Evolutionary conservation across 2,113 vertebrate genomes (phyloP).

Genomic region (Lamprologus tigripictilis): DNA sequence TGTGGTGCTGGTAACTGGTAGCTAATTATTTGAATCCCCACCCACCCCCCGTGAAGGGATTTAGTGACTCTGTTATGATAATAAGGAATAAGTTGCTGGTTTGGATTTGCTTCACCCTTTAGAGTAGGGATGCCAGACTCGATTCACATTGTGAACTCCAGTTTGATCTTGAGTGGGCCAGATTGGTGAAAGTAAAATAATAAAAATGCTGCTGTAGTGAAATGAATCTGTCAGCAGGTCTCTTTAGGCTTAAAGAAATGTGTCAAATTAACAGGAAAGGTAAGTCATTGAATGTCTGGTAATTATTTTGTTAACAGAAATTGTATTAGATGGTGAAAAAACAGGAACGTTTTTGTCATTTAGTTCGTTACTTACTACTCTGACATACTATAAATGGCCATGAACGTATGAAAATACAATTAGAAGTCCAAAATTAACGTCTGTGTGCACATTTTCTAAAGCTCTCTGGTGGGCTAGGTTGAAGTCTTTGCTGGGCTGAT

Average conservation of each 20-base stretch:
- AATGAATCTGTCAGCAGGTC: neutral
- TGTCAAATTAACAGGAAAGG: neutral
- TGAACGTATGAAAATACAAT: neutral
- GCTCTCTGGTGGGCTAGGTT: neutral
- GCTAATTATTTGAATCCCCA: neutral
- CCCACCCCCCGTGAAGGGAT: neutral
- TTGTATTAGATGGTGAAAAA: neutral
- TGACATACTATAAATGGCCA: neutral
- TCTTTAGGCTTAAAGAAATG: neutral
- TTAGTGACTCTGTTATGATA: neutral
- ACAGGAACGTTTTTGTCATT: neutral
- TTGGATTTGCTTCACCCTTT: neutral
- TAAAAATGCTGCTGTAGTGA: neutral
- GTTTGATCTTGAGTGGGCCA: neutral
- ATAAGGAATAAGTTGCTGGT: neutral
- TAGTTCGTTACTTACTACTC: neutral
- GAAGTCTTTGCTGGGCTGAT: neutral
- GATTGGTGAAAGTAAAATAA: neutral
- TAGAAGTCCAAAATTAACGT: neutral
- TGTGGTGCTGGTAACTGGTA: neutral
- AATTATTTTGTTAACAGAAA: neutral
- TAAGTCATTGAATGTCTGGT: neutral
- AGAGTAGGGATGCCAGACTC: neutral
- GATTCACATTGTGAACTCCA: neutral
- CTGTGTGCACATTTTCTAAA: neutral